Evolutionary conservation across 2,113 vertebrate species (phyloP).

Genomic region (Hepsetus odoe): DNA sequence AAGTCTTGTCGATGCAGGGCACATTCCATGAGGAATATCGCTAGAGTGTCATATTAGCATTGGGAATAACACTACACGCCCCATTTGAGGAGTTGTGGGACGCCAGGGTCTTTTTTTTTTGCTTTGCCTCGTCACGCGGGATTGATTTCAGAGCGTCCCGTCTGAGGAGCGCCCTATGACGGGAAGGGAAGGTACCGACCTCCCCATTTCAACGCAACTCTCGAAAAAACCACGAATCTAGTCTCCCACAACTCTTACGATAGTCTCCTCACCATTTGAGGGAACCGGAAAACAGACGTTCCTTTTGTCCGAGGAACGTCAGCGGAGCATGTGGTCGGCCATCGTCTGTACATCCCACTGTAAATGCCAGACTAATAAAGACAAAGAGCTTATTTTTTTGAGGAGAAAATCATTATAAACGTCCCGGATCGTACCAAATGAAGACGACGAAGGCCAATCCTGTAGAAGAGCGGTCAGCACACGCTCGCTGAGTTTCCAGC

Average conservation of each 20-base stretch:
- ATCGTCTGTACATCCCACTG: conserved; percentile 33
- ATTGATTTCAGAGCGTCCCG: too few relatives aligned
- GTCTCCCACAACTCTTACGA: conserved; percentile 61
- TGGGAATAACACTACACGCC: conserved; percentile 17
- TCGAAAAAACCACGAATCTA: conserved; percentile 13
- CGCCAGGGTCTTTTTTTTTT: conserved; percentile 6
- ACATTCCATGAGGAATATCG: conserved; percentile 18
- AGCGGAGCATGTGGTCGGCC: neutral
- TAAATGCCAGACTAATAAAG: conserved; percentile 39
- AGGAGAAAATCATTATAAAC: conserved; percentile 32
- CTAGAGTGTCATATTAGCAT: conserved; percentile 9
- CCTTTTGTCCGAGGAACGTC: neutral
- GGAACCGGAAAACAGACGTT: conserved; percentile 19
- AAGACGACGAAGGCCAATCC: conserved; percentile 54
- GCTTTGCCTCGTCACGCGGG: neutral
- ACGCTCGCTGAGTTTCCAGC: conserved; percentile 44
- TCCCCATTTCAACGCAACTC: neutral
- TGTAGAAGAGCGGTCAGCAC: conserved; percentile 44
- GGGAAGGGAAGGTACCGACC: too few relatives aligned
- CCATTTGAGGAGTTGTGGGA: neutral
- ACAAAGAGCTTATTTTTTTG: conserved; percentile 36
- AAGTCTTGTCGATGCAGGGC: conserved; percentile 34
- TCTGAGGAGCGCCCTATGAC: too few relatives aligned
- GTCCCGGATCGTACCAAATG: conserved; percentile 52
- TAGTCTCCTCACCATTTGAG: conserved; percentile 44